Evolutionary conservation across 2,113 vertebrate genomes (phyloP).

Genomic region (Dipodomys ordii): DNA sequence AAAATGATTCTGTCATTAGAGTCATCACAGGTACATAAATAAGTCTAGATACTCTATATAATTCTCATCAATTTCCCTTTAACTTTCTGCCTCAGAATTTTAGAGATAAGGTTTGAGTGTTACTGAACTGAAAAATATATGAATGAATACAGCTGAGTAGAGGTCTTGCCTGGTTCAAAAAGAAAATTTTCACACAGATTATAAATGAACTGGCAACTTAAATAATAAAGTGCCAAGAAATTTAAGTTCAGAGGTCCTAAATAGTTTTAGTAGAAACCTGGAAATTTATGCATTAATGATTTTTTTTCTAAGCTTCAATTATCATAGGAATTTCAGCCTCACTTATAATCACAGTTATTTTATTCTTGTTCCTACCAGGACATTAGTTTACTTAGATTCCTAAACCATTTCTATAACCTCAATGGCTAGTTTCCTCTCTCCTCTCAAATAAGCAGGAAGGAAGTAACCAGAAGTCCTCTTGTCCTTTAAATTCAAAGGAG

Average conservation of each 20-base stretch:
- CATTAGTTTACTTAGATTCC: neutral
- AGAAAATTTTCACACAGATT: neutral
- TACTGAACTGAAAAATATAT: neutral
- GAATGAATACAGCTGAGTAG: neutral
- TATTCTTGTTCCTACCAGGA: neutral
- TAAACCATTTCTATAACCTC: too few species aligned
- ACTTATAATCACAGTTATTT: conserved; percentile 17
- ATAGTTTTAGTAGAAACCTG: conserved; percentile 41
- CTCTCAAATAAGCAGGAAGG: neutral
- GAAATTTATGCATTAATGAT: conserved; percentile 28
- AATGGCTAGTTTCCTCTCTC: neutral
- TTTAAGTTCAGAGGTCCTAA: neutral
- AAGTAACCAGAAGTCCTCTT: neutral
- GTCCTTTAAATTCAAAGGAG: neutral
- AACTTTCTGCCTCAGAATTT: neutral
- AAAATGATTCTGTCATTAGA: neutral
- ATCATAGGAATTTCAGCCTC: neutral
- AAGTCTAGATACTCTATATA: neutral
- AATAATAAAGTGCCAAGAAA: neutral
- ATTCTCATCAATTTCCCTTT: neutral
- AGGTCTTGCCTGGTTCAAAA: neutral
- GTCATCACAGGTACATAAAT: neutral
- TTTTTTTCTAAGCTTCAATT: neutral
- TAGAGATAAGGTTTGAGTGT: neutral
- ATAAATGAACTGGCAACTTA: neutral